Evolutionary conservation across 2,888 invertebrate species (phyloP).

Genomic region (Hirudinaria manillensis): DNA sequence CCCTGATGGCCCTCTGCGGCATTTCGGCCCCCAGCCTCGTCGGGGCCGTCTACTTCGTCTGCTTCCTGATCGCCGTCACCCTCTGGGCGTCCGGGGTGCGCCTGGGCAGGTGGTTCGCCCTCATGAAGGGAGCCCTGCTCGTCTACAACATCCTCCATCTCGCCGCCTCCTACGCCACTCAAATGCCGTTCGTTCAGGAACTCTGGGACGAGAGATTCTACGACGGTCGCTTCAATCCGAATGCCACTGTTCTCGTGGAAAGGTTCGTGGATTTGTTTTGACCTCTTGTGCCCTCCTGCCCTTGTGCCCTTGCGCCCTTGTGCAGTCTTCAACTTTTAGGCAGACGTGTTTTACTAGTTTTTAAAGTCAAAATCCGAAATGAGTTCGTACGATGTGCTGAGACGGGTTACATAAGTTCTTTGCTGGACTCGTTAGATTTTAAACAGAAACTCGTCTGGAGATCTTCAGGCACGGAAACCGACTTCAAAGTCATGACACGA

Average conservation of each 20-base stretch:
- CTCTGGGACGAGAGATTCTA: constrained; percentile 59
- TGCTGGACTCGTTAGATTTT: too few relatives aligned
- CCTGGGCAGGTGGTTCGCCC: constrained; percentile 70
- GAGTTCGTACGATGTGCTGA: too few relatives aligned
- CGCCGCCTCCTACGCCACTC: constrained; percentile 69
- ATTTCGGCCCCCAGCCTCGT: constrained; percentile 75
- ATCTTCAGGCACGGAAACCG: too few relatives aligned
- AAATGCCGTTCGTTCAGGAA: constrained; percentile 72
- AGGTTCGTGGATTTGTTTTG: neutral
- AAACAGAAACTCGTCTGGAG: too few relatives aligned
- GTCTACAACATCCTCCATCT: constrained; percentile 73
- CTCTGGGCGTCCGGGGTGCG: constrained; percentile 67
- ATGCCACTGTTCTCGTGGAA: neutral
- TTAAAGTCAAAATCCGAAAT: too few relatives aligned
- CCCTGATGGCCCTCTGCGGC: constrained; percentile 56
- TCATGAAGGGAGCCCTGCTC: constrained; percentile 49
- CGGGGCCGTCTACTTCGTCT: constrained; percentile 77
- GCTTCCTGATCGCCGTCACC: constrained; percentile 76
- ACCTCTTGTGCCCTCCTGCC: too few relatives aligned
- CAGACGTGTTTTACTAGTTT: too few relatives aligned
- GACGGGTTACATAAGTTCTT: neutral
- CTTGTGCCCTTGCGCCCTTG: too few relatives aligned
- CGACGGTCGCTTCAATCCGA: constrained; percentile 50
- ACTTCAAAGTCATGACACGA: too few relatives aligned
- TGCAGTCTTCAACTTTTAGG: too few relatives aligned